Base-by-base conservation (phyloP, 2,113 vertebrate genomes). In the Morone saxatilis region DNA sequence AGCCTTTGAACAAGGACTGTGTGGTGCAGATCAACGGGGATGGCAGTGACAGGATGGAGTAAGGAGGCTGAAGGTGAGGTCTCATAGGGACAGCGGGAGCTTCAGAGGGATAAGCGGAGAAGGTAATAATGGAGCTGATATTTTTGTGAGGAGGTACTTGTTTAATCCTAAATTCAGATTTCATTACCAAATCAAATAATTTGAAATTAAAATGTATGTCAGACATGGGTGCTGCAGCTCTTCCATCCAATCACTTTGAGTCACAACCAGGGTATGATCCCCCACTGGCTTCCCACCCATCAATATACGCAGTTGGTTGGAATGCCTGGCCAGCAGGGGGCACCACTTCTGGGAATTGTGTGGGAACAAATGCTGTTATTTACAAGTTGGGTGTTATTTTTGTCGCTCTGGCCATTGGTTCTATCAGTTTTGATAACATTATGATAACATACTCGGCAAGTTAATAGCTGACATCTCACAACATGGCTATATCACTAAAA, bases 1-100 rank as follows among this genome's bases (percentile, higher is more conserved):
- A 94, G 71, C 91, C 95, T 51, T 94, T 93, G 72, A 97, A 96
- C 92, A 98, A 98, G 94, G 97, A 95, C 80, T 96, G 96, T 91
- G 96, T 97, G 77, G 96, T 97, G 76, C 96, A 95, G 86, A 96
- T 97, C 86, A 99, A 98, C 0, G 97, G 98, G 65, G 97, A 98
- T 80, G 95, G 95, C 19, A 94, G 84, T 9, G 94, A 96, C 61
- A 86, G 88, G 22, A 92, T 93, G 87, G 95, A 95, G 82, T 96
- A 88, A 87, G 20, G 43, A 71, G 65, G 38, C 56, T 50, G 17
- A 45, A 56, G 16, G 43, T 31, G 16, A 80, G 17, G 22, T 76
- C 48, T 56, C 5, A 67, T 31, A 25, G 54, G 69, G 72, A 80
- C 68, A 54, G 67, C 19, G 38, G 22, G 65, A 40, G 22, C 54